These are phyloP conservation scores for Molanna angustata DNA, from an alignment of 2,888 invertebrate genomes.

Conservation along the genomic window DNA sequence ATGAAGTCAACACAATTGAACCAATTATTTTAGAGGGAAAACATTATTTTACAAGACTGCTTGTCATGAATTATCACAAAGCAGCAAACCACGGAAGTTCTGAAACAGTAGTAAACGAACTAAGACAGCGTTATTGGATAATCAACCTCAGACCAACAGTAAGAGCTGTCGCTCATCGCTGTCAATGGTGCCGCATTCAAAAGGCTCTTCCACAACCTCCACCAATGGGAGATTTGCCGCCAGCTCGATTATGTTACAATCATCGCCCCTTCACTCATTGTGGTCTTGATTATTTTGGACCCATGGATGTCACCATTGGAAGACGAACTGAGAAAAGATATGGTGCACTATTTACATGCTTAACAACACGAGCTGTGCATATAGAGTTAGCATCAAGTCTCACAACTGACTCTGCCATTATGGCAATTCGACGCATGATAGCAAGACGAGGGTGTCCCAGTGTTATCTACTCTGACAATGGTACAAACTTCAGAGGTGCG, in stretches of 20 bases:
- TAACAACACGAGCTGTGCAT: slow-evolving; percentile 2
- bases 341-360: background rate
- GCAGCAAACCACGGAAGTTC: slow-evolving; percentile 10
- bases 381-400: background rate
- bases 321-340: slow-evolving; percentile 1
- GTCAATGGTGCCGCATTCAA: slow-evolving; percentile 26
- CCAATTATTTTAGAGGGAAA: slow-evolving; percentile 32
- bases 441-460: slow-evolving; percentile 3
- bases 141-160: slow-evolving; percentile 28
- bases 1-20: background rate
- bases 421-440: slow-evolving; percentile 7
- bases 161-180: slow-evolving; percentile 14
- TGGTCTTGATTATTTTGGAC: slow-evolving; percentile 4
- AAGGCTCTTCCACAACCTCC: slow-evolving; percentile 13
- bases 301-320: slow-evolving; percentile 1
- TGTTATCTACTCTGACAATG: background rate
- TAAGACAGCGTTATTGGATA: slow-evolving; percentile 34
- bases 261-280: background rate
- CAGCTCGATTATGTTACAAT: background rate
- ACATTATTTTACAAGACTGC: slow-evolving; percentile 24
- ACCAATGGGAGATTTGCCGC: slow-evolving; percentile 2
- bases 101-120: slow-evolving; percentile 30
- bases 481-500: slow-evolving; percentile 7
- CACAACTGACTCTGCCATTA: slow-evolving; percentile 2
- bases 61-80: slow-evolving; percentile 21